phyloP scores from a whole-genome alignment of 2,113 vertebrate genomes.

The Noctilio leporinus region DNA sequence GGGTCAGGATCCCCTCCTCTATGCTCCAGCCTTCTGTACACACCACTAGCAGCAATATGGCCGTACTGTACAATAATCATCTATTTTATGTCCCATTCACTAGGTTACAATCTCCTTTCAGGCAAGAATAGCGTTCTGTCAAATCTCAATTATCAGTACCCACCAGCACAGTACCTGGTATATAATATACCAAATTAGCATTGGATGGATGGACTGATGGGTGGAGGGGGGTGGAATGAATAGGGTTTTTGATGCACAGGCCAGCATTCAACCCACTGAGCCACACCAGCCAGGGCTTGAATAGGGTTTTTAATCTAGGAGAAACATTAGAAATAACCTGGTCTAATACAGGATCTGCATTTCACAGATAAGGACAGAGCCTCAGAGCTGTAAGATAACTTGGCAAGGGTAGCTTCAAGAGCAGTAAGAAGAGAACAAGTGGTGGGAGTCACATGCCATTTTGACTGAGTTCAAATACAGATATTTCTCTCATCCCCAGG shows the following conservation, averaged over 20 bases:
- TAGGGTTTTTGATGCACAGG: background rate
- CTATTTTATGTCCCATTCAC: background rate
- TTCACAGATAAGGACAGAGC: background rate
- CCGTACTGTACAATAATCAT: background rate
- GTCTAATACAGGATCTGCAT: background rate
- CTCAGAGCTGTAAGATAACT: background rate
- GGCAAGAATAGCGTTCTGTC: background rate
- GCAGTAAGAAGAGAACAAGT: background rate
- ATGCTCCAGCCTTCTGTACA: background rate
- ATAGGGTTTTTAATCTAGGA: background rate
- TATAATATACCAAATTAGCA: background rate
- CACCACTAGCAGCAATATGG: background rate
- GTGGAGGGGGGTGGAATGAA: background rate
- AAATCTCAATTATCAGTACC: background rate
- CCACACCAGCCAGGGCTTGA: too few species aligned
- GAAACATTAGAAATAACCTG: background rate
- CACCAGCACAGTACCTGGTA: background rate
- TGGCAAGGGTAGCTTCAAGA: background rate
- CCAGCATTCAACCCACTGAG: too few species aligned
- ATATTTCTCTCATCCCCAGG: background rate
- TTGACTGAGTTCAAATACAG: background rate
- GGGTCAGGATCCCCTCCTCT: background rate
- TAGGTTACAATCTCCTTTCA: background rate
- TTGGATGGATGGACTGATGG: background rate
- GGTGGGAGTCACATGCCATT: background rate